Percentiles rank a stretch among this genome's conserved stretches.
phyloP scores from a whole-genome alignment of 2,797 vertebrate genomes.

The Pangasius larnaudii region DNA sequence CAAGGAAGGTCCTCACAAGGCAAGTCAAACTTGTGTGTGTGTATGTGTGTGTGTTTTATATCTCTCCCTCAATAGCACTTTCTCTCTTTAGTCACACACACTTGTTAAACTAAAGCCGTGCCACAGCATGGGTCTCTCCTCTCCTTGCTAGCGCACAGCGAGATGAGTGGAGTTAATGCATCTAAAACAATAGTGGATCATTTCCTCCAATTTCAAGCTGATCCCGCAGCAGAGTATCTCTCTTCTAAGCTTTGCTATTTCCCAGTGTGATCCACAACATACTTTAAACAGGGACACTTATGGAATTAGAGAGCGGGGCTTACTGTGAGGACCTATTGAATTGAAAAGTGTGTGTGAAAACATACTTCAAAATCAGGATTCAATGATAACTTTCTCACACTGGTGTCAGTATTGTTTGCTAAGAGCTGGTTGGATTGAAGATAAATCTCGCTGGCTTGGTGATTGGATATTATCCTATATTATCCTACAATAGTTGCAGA shows the following conservation, averaged over 20 bases:
- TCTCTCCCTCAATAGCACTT: background rate
- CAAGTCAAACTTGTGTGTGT: background rate
- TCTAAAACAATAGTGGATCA: slow-evolving; percentile 68
- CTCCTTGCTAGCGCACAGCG: slow-evolving; percentile 45
- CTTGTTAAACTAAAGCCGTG: slow-evolving; percentile 14
- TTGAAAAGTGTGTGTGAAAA: background rate
- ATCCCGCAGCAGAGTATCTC: background rate
- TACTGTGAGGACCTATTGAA: slow-evolving; percentile 10
- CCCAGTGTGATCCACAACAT: slow-evolving; percentile 10
- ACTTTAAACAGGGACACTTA: slow-evolving; percentile 20
- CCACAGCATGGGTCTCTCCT: slow-evolving; percentile 18
- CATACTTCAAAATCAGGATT: background rate
- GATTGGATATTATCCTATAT: background rate
- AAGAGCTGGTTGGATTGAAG: background rate
- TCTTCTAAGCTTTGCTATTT: background rate
- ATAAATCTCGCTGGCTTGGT: background rate
- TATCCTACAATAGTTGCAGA: background rate
- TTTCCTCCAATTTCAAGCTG: slow-evolving; percentile 57
- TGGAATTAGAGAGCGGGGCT: background rate
- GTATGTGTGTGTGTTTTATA: background rate
- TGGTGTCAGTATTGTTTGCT: background rate
- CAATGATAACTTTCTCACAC: slow-evolving; percentile 1
- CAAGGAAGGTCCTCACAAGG: background rate
- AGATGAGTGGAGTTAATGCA: slow-evolving; percentile 63
- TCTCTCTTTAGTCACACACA: background rate